Percentiles rank a stretch among this genome's conserved stretches.
phyloP scores from a whole-genome alignment of 2,888 invertebrate genomes.

The Linnaemya tessellans region DNA sequence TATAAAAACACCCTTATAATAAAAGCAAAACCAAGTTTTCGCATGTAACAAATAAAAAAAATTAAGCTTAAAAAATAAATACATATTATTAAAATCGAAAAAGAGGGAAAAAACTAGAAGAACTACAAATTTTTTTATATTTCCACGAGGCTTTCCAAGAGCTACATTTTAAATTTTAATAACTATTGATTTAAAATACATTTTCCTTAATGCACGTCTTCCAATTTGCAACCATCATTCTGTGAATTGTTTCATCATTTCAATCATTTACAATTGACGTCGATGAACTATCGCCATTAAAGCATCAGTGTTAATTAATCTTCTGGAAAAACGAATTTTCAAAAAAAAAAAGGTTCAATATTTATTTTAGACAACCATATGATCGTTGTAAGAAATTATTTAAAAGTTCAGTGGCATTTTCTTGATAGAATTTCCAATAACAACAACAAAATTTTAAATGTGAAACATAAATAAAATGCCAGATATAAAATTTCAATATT shows the following conservation, averaged over 20 bases:
- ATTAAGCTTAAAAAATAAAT: too few species aligned
- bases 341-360: not conserved
- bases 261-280: not conserved
- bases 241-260: not conserved
- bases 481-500: not conserved
- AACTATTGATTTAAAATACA: not conserved
- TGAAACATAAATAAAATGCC: not conserved
- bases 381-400: not conserved
- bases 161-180: not conserved
- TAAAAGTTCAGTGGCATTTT: slow-evolving; percentile 62
- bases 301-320: not conserved
- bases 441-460: not conserved
- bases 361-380: not conserved
- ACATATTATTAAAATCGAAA: too few species aligned
- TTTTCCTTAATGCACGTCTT: not conserved
- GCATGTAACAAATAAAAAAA: not conserved
- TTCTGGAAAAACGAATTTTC: not conserved
- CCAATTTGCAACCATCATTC: too few species aligned
- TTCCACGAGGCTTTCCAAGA: not conserved
- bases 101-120: too few species aligned
- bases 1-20: too few species aligned
- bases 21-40: not conserved
- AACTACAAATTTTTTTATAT: too few species aligned
- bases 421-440: slow-evolving; percentile 8
- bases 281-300: not conserved